Percentiles rank a stretch among this genome's conserved stretches.
Evolutionary conservation across 2,113 vertebrate species (phyloP).

Genomic region (Ictalurus punctatus): DNA sequence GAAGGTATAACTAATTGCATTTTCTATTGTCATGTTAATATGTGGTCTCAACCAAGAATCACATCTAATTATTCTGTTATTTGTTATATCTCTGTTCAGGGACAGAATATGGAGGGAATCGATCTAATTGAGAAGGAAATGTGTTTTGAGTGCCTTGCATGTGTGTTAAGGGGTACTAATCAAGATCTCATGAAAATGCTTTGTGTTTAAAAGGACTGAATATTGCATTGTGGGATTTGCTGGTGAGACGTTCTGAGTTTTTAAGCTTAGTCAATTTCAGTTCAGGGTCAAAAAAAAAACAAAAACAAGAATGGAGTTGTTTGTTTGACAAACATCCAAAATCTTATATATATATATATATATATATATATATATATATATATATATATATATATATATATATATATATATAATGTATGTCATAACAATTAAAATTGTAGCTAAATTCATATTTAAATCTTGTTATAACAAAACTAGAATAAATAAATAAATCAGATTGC

Average conservation of each 20-base stretch:
- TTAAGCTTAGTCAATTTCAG: slow-evolving; percentile 1
- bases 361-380: neutral
- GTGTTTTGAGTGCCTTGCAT: slow-evolving; percentile 1
- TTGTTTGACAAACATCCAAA: neutral
- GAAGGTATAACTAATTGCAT: slow-evolving; percentile 72
- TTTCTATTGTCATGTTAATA: slow-evolving; percentile 69
- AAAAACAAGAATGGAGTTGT: neutral
- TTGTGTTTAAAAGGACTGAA: slow-evolving; percentile 26
- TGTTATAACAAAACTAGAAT: neutral
- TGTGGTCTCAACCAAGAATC: slow-evolving; percentile 56
- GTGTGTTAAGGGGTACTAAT: neutral
- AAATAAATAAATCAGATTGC: neutral
- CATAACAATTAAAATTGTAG: neutral
- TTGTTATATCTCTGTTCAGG: slow-evolving; percentile 61
- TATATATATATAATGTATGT: neutral
- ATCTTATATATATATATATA: neutral
- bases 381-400: neutral
- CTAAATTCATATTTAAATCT: neutral
- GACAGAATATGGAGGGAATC: slow-evolving; percentile 47
- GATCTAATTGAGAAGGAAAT: slow-evolving; percentile 41
- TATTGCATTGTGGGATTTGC: slow-evolving; percentile 24
- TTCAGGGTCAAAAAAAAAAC: neutral
- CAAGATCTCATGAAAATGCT: slow-evolving; percentile 25
- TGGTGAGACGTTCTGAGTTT: neutral
- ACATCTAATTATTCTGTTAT: slow-evolving; percentile 68